Percentiles rank a stretch among this genome's conserved stretches.
Conservation (phyloP, 2,113 vertebrate species). For the Lampris incognitus region DNA sequence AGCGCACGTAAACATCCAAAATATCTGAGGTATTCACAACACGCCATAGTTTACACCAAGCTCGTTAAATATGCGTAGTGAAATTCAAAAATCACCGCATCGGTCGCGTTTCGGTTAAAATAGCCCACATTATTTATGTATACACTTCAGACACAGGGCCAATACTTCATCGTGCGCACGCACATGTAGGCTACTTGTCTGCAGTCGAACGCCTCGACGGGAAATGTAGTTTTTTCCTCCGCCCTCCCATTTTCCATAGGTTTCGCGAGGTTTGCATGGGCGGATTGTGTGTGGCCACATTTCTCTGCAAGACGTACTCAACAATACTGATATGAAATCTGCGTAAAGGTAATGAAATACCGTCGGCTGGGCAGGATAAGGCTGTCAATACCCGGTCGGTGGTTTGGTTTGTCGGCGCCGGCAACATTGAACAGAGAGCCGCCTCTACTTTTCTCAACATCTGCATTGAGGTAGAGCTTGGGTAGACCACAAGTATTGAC, state of each 20-base stretch:
- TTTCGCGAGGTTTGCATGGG: constrained; percentile 74
- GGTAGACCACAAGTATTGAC: constrained; percentile 45
- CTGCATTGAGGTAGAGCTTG: constrained; percentile 69
- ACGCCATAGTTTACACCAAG: no score
- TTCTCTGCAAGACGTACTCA: constrained; percentile 59
- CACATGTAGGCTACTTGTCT: background rate
- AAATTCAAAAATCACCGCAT: background rate
- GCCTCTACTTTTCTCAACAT: constrained; percentile 58
- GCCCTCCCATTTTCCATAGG: constrained; percentile 59
- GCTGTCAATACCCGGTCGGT: background rate
- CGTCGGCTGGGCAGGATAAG: background rate
- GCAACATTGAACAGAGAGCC: constrained; percentile 37
- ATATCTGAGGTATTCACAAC: no score
- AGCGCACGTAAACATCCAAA: no score
- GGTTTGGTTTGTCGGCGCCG: constrained; percentile 11
- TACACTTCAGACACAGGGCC: constrained; percentile 50
- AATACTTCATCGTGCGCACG: constrained; percentile 29
- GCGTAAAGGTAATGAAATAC: constrained; percentile 69
- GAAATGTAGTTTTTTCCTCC: constrained; percentile 46
- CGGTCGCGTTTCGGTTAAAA: no score
- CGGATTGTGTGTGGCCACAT: constrained; percentile 60
- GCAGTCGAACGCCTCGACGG: constrained; percentile 33
- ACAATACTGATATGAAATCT: constrained; percentile 73
- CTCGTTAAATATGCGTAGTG: no score
- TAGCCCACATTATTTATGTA: no score